Conservation (phyloP, 2,888 invertebrate genomes). For the Noctua pronuba region DNA sequence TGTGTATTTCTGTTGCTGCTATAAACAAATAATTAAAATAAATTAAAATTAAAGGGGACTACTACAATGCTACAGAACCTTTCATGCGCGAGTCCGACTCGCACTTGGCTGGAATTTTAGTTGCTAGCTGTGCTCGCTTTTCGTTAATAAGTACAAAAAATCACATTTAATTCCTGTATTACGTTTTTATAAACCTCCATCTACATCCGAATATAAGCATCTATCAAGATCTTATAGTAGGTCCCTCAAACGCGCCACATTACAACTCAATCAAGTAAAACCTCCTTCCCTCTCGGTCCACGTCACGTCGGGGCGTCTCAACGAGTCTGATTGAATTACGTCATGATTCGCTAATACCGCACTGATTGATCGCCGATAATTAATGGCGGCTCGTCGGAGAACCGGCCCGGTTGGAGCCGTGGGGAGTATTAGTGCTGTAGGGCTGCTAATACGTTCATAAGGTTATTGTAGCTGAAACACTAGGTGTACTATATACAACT, state of each 20-base stretch:
- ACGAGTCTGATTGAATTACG: constrained; percentile 61
- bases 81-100: too few species aligned
- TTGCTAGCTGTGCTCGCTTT: background rate
- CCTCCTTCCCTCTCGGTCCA: constrained; percentile 30
- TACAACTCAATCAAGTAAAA: constrained; percentile 41
- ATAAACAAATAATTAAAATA: too few species aligned
- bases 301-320: constrained; percentile 23
- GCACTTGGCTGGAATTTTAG: too few species aligned
- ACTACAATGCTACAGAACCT: too few species aligned
- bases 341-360: constrained; percentile 61
- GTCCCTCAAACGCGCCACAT: constrained; percentile 17
- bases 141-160: too few species aligned
- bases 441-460: constrained; percentile 19
- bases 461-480: constrained; percentile 16
- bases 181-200: background rate
- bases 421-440: constrained; percentile 18
- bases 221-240: constrained; percentile 7
- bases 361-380: constrained; percentile 59
- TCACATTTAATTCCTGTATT: too few species aligned
- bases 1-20: too few species aligned
- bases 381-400: constrained; percentile 43
- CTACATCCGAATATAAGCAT: constrained; percentile 7
- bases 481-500: background rate
- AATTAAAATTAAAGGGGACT: too few species aligned
- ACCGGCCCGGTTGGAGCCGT: constrained; percentile 15